Evolutionary conservation across 2,113 vertebrate genomes (phyloP).

Genomic region (Raja brachyura): DNA sequence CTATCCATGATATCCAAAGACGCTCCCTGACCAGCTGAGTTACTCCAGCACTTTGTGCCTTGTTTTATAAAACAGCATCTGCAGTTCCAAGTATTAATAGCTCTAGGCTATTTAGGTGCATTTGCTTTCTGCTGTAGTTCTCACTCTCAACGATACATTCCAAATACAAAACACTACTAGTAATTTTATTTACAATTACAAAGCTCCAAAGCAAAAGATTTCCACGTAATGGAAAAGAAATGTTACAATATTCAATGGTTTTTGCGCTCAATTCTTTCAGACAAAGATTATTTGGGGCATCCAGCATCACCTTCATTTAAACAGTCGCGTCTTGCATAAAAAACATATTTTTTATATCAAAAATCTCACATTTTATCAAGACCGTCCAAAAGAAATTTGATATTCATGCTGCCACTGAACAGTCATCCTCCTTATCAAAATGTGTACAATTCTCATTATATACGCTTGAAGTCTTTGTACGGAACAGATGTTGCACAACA

Average conservation of each 20-base stretch:
- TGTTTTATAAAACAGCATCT: too few species aligned
- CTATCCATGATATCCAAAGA: too few species aligned
- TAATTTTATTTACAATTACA: background rate
- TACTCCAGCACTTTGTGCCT: too few species aligned
- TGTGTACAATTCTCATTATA: background rate
- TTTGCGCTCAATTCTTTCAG: background rate
- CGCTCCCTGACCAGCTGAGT: too few species aligned
- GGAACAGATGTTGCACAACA: background rate
- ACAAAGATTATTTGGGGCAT: background rate
- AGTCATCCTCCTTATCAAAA: background rate
- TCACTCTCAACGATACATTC: background rate
- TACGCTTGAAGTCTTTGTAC: background rate
- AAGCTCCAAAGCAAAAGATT: background rate
- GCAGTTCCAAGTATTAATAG: too few species aligned
- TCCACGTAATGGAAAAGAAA: background rate
- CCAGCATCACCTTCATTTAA: background rate
- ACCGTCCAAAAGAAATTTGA: background rate
- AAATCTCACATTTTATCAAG: background rate
- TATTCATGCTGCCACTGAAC: conserved; percentile 11
- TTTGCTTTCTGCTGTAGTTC: too few species aligned
- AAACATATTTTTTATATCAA: too few species aligned
- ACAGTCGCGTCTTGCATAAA: background rate
- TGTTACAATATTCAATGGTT: background rate
- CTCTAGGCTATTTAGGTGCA: too few species aligned
- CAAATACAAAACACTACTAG: background rate